A percentile compares a stretch with the other conserved stretches of the same genome.
Conservation (phyloP, 2,888 invertebrate species). For the Melinopterus prodromus region DNA sequence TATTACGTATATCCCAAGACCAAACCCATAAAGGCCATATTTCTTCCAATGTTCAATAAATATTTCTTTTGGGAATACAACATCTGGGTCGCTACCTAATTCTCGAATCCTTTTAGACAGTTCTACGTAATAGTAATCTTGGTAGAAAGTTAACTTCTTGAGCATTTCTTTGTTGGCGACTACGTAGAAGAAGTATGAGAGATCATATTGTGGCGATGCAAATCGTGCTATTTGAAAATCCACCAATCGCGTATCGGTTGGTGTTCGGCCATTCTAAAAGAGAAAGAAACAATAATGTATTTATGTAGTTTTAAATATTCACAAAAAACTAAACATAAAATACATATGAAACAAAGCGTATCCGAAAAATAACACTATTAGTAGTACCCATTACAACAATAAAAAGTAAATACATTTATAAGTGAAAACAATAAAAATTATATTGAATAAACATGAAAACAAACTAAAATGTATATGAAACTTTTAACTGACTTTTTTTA, state of each 20-base stretch:
- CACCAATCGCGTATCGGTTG: conserved; percentile 17
- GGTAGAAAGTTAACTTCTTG: conserved; percentile 46
- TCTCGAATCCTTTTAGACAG: conserved; percentile 43
- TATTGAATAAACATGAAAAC: no score
- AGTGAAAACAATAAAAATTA: no score
- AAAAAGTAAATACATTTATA: no score
- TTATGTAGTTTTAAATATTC: no score
- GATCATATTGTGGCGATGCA: conserved; percentile 48
- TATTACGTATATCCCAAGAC: background rate
- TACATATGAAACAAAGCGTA: no score
- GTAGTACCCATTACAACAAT: no score
- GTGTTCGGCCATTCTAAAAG: background rate
- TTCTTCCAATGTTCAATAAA: background rate
- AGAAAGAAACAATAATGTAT: background rate
- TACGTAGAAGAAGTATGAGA: conserved; percentile 51
- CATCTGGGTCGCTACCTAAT: conserved; percentile 48
- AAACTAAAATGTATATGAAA: no score
- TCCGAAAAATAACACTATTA: no score
- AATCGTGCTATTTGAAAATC: conserved; percentile 37
- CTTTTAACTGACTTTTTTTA: no score
- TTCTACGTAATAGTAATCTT: conserved; percentile 49
- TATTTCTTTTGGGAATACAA: conserved; percentile 45
- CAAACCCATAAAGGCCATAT: background rate
- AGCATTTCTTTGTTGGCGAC: conserved; percentile 45
- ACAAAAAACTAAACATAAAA: no score